Percentiles rank a stretch among this genome's conserved stretches.
Evolutionary conservation across 2,797 vertebrate species (phyloP).

Genomic region (Enteromius radiatus): DNA sequence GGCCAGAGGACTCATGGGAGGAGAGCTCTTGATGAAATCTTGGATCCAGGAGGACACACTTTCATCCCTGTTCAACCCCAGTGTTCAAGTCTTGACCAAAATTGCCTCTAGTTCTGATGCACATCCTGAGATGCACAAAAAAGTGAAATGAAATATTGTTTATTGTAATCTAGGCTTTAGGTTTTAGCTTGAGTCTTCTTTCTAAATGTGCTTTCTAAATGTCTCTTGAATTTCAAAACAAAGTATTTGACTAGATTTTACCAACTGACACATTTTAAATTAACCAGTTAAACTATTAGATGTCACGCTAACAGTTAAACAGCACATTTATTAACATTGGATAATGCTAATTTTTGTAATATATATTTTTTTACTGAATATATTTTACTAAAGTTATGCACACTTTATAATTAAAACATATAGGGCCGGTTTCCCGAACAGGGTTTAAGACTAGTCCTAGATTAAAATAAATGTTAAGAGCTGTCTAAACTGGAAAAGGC

Average conservation of each 20-base stretch:
- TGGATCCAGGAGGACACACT: not conserved
- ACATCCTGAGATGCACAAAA: not conserved
- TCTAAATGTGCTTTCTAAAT: not conserved
- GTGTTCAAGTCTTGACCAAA: not conserved
- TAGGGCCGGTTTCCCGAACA: too few relatives aligned
- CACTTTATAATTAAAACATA: not conserved
- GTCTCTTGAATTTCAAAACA: not conserved
- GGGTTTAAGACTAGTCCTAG: too few relatives aligned
- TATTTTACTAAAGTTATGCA: not conserved
- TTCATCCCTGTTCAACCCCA: not conserved
- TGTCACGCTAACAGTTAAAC: not conserved
- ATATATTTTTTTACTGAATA: not conserved
- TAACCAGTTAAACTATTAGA: not conserved
- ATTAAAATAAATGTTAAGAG: too few relatives aligned
- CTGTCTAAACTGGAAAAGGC: too few relatives aligned
- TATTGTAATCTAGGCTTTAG: not conserved
- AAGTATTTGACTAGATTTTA: not conserved
- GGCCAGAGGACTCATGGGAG: not conserved
- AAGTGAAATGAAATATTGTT: slow-evolving; percentile 6
- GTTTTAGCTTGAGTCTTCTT: not conserved
- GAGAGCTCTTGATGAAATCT: not conserved
- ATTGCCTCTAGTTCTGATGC: not conserved
- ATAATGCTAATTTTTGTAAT: not conserved
- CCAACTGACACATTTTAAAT: not conserved
- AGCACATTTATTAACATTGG: not conserved